Base-by-base conservation (phyloP, 2,113 vertebrate genomes). In the Pterophyllum scalare region DNA sequence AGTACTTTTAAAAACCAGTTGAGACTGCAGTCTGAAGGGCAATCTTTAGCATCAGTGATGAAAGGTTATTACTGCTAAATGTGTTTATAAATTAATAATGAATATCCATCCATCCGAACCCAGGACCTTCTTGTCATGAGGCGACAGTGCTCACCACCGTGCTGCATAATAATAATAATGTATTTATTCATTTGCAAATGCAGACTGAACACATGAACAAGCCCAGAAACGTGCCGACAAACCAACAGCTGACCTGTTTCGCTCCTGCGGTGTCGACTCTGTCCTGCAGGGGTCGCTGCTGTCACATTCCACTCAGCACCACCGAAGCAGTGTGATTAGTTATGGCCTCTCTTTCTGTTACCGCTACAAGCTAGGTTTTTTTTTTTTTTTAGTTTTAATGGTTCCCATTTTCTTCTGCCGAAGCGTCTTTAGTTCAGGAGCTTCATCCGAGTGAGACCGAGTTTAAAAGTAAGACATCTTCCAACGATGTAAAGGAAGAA, bases 281-380 rank as follows among this genome's bases (percentile, higher is more conserved):
- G 12, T 0, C 72, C 89, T 76, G 20, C n/a, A 77, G 90, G 59
- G 4, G 84, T 59, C 84, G 81, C 85, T 76, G 67, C 67, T 6
- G 6, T 3, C 1, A 0, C 0, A 20, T 77, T 46, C 12, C 4
- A 59, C n/a, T 20, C 7, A 1, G 9, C 14, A 65, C 40, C 59
- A 40, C 7, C 26, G 59, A 61, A 20, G 26, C 38, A 58, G 1
- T 17, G 2, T 24, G 7, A 7, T 17, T 28, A 20, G 15, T 6
- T 19, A 72, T 24, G 40, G 15, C n/a, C 19, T 22, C 19, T 22
- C 14, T 28, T n/a, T 15, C 31, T 12, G 19, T 20, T 20, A 43
- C 0, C 2, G 20, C 12, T 54, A 26, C 2, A 26, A 33, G 35
- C n/a, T 79, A 3, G 3, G 3, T 31, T 3, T 5, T 31, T 4